Evolutionary conservation across 2,888 invertebrate species (phyloP).

Genomic region (Scaptomyza flava): DNA sequence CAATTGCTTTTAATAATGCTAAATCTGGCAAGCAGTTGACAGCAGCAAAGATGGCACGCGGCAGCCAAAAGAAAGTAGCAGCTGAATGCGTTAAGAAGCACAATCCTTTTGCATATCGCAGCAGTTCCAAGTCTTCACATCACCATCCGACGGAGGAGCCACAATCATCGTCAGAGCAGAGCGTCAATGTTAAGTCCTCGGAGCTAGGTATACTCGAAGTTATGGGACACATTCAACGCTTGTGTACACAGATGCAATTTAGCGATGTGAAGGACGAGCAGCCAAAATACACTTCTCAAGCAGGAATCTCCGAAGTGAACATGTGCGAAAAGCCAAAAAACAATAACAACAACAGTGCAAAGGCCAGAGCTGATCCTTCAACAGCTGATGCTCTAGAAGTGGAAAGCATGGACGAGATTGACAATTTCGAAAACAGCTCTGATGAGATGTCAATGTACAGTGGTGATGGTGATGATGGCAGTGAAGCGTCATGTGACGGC

Average conservation of each 20-base stretch:
- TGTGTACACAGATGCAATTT: conserved; percentile 67
- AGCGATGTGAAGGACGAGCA: conserved; percentile 55
- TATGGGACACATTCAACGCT: conserved; percentile 77
- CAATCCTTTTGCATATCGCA: conserved; percentile 58
- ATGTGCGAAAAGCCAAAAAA: conserved; percentile 14
- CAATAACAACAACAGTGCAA: neutral
- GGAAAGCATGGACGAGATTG: conserved; percentile 67
- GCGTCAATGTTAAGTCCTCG: conserved; percentile 73
- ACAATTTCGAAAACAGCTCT: conserved; percentile 72
- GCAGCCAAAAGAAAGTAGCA: conserved; percentile 10
- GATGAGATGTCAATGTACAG: conserved; percentile 73
- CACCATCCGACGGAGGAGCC: conserved; percentile 38
- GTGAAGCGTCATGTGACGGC: conserved; percentile 29
- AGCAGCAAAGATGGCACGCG: conserved; percentile 17
- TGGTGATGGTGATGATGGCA: conserved; percentile 43
- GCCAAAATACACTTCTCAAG: conserved; percentile 29
- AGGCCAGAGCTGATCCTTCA: neutral
- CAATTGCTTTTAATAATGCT: conserved; percentile 19
- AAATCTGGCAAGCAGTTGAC: conserved; percentile 39
- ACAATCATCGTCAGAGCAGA: conserved; percentile 65
- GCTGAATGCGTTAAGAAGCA: conserved; percentile 36
- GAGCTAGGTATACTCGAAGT: conserved; percentile 76
- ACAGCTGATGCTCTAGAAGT: conserved; percentile 3
- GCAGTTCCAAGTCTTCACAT: conserved; percentile 42
- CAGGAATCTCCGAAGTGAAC: conserved; percentile 19